Evolutionary conservation across 2,113 vertebrate genomes (phyloP), one percentile per base, ranked within the genome.

Genomic region (Crotalus helleri): DNA sequence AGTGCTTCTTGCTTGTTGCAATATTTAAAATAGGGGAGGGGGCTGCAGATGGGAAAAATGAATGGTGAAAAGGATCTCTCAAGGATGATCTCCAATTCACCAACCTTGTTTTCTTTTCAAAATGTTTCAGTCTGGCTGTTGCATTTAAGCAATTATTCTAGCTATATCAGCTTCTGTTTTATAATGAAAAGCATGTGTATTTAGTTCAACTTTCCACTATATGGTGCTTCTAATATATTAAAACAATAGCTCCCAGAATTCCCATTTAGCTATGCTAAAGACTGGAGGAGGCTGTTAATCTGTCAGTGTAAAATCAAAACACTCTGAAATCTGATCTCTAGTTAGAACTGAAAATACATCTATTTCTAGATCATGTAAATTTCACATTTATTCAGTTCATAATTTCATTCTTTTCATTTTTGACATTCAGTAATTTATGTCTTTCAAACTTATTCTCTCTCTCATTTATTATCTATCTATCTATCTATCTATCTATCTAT

Each of bases 101-200:
- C 87, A 19, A 57, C 74, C 94, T 89, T 93, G 3, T 91, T 87
- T 88, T 85, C 1, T 58, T 87, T 57, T 58, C 2, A 12, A 23
- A 54, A 61, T 39, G 19, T 39, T 21, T 95, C 7, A 12, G 91
- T 15, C 94, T 33, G 92, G 1, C 86, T 53, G 23, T 24, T 24
- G 90, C 88, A n/a, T 93, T 93, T 46, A 58, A 58, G 8, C 89
- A 55, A 92, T 85, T 92, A 95, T 92, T 91, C 74, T 81, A 17
- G 33, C 17, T 81, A 3, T 81, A 21, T 93, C 95, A 94, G 58
- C 69, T 21, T 1, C 2, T 87, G 29, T 94, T 93, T 29, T 9
- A 58, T 23, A 81, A 85, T 96, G 93, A 91, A 95, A 93, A 94
- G 95, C 33, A 9, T 9, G 8, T 39, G 33, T 44, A 81, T 81